A percentile compares a stretch with the other conserved stretches of the same genome.
Conservation (phyloP, 2,888 invertebrate species). For the Papilio gigon region DNA sequence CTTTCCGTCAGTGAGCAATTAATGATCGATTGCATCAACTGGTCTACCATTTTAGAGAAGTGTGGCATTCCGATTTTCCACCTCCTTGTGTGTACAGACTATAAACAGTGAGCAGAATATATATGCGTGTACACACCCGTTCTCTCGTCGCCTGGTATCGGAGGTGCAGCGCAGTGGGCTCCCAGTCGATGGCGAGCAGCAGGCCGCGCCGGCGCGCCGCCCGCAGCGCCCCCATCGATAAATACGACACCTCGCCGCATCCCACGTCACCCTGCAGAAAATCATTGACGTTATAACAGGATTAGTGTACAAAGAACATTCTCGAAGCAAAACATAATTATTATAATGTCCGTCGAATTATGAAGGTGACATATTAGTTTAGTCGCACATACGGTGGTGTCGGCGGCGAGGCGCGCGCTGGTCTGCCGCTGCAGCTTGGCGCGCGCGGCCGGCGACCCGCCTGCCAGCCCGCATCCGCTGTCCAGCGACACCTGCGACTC, state of each 20-base stretch:
- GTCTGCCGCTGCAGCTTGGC: slow-evolving; percentile 62
- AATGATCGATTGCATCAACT: no score
- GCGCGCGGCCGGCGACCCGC: slow-evolving; percentile 62
- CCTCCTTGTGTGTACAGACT: no score
- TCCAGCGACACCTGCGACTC: slow-evolving; percentile 26
- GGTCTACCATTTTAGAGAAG: no score
- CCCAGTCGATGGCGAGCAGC: slow-evolving; percentile 94
- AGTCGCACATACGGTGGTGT: slow-evolving; percentile 33
- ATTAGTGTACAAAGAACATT: no score
- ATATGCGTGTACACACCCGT: slow-evolving; percentile 81
- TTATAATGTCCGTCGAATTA: no score
- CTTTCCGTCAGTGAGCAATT: no score
- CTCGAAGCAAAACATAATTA: no score
- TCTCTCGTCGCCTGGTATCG: slow-evolving; percentile 91
- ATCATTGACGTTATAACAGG: no score
- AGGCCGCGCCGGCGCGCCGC: slow-evolving; percentile 49
- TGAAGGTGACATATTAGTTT: neutral
- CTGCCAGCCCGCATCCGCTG: slow-evolving; percentile 40
- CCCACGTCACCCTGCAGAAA: slow-evolving; percentile 46
- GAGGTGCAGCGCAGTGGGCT: slow-evolving; percentile 95
- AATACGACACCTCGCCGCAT: slow-evolving; percentile 49
- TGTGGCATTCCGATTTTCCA: no score
- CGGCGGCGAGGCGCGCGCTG: slow-evolving; percentile 49
- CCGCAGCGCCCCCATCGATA: slow-evolving; percentile 48
- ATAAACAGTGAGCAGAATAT: no score